Conservation (phyloP, 2,797 vertebrate genomes). For the Acridotheres tristis region DNA sequence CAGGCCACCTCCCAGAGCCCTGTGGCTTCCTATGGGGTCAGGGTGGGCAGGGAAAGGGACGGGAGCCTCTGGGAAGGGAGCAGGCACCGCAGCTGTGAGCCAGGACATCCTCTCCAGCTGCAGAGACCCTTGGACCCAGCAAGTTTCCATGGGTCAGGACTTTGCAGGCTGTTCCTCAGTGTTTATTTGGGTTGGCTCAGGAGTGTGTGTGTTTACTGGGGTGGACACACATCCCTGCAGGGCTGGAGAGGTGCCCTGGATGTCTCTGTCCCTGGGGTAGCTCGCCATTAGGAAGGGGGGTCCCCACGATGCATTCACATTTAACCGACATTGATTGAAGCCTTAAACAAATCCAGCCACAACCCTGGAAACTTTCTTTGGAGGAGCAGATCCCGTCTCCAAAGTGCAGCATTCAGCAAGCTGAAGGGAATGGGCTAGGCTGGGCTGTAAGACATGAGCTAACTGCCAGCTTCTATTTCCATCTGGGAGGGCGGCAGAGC, state of each 20-base stretch:
- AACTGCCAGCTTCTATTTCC: slow-evolving; percentile 69
- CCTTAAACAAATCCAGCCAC: slow-evolving; percentile 27
- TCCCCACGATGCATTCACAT: neutral
- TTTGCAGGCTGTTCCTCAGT: slow-evolving; percentile 6
- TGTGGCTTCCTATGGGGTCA: neutral
- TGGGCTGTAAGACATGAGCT: slow-evolving; percentile 65
- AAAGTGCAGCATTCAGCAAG: slow-evolving; percentile 18
- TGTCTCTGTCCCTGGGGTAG: neutral
- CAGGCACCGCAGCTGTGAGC: neutral
- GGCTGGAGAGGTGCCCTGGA: slow-evolving; percentile 37
- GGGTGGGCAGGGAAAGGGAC: slow-evolving; percentile 20
- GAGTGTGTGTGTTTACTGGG: slow-evolving; percentile 7
- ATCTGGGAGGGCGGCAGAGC: slow-evolving; percentile 23
- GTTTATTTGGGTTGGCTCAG: slow-evolving; percentile 58
- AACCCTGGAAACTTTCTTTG: slow-evolving; percentile 51
- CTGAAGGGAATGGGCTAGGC: slow-evolving; percentile 39
- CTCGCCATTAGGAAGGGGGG: neutral
- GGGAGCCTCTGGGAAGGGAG: slow-evolving; percentile 31
- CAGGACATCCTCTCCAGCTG: slow-evolving; percentile 17
- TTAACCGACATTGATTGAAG: neutral
- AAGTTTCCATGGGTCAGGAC: slow-evolving; percentile 53
- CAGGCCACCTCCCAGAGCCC: slow-evolving; percentile 19
- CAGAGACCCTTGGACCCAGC: slow-evolving; percentile 34
- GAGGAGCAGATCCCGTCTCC: slow-evolving; percentile 9
- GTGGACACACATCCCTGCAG: neutral